Conservation (phyloP, 2,888 invertebrate species). For the Hirtodrosophila cameraria region DNA sequence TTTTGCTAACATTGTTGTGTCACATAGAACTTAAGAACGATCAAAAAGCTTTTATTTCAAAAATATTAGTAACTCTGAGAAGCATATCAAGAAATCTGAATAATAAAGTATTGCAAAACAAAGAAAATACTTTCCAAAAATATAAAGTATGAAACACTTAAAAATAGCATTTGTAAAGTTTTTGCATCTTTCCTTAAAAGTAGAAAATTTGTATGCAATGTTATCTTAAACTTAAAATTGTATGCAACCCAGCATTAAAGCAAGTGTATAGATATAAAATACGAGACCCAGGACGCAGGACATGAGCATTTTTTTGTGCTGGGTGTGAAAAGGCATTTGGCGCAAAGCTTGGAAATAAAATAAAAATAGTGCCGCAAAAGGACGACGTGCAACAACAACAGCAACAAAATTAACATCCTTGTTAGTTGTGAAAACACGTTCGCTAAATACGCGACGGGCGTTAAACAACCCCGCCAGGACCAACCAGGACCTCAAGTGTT, state of each 20-base stretch:
- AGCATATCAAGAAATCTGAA: no score
- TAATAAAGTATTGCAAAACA: no score
- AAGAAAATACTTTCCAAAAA: no score
- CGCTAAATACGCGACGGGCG: slow-evolving; percentile 76
- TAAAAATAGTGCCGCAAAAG: slow-evolving; percentile 54
- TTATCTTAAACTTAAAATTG: neutral
- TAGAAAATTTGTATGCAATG: no score
- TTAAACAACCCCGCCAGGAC: slow-evolving; percentile 54
- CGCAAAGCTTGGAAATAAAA: slow-evolving; percentile 66
- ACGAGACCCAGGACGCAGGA: slow-evolving; percentile 52
- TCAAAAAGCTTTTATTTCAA: no score
- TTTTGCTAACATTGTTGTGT: no score
- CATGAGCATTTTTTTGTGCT: slow-evolving; percentile 64
- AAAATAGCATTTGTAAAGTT: no score
- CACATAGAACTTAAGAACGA: no score
- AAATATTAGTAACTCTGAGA: no score
- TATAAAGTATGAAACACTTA: no score
- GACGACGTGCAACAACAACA: slow-evolving; percentile 44
- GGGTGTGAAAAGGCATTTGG: slow-evolving; percentile 78
- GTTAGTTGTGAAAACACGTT: slow-evolving; percentile 82
- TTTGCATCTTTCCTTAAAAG: no score
- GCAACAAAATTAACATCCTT: slow-evolving; percentile 81
- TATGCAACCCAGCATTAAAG: neutral
- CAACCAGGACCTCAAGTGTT: slow-evolving; percentile 51
- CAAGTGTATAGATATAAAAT: slow-evolving; percentile 43